phyloP scores from a whole-genome alignment of 1,140 invertebrate species.

The Lordiphosa collinella region DNA sequence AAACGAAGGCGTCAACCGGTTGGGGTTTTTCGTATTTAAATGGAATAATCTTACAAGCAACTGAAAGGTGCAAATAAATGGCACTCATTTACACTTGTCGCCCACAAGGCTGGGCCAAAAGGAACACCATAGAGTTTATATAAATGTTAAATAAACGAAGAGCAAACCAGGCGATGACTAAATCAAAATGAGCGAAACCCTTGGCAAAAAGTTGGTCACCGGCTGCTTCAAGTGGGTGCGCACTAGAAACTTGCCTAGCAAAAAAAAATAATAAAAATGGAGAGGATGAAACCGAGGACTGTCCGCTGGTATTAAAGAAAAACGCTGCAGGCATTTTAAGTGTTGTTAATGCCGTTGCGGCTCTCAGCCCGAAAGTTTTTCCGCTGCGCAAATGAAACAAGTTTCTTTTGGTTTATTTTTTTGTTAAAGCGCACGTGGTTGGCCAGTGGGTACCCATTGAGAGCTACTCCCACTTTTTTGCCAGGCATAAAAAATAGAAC shows the following conservation, averaged over 20 bases:
- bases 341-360: constrained; percentile 69
- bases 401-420: constrained; percentile 36
- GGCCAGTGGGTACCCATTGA: constrained; percentile 9
- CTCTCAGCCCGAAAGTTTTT: constrained; percentile 51
- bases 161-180: constrained; percentile 54
- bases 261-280: constrained; percentile 8
- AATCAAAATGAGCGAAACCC: constrained; percentile 62
- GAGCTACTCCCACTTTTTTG: constrained; percentile 48
- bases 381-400: constrained; percentile 66
- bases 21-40: constrained; percentile 12
- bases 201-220: constrained; percentile 24
- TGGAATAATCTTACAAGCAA: neutral
- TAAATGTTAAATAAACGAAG: constrained; percentile 49
- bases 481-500: constrained; percentile 46
- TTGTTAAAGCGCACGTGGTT: constrained; percentile 12
- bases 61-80: constrained; percentile 50
- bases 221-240: constrained; percentile 43
- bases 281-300: constrained; percentile 33
- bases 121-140: constrained; percentile 12
- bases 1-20: constrained; percentile 25
- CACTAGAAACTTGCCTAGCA: constrained; percentile 33
- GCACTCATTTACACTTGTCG: constrained; percentile 68
- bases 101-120: constrained; percentile 15
- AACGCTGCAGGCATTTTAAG: constrained; percentile 75
- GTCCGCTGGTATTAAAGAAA: constrained; percentile 73